phyloP scores from a whole-genome alignment of 2,113 vertebrate genomes.

The Willisornis vidua region DNA sequence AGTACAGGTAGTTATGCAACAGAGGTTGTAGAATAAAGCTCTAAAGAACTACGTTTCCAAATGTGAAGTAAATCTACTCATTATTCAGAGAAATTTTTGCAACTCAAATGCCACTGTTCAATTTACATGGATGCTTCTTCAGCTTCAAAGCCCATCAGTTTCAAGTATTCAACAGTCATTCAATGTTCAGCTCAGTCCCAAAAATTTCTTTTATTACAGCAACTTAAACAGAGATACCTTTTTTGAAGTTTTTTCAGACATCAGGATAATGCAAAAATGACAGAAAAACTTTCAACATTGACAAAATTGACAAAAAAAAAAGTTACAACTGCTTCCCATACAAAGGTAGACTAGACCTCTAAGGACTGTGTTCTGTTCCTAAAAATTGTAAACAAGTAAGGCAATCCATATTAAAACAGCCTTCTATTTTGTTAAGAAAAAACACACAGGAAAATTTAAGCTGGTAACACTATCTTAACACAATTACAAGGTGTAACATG shows the following conservation, averaged over 20 bases:
- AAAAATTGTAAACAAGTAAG: slow-evolving; percentile 37
- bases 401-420: slow-evolving; percentile 51
- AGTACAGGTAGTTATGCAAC: not conserved
- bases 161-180: not conserved
- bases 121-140: not conserved
- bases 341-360: not conserved
- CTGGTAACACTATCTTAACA: slow-evolving; percentile 70
- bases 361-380: not conserved
- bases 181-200: not conserved
- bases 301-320: not conserved
- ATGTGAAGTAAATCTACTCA: not conserved
- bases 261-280: not conserved
- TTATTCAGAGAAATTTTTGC: not conserved
- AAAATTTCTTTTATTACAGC: not conserved
- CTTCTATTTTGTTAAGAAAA: slow-evolving; percentile 70
- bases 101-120: not conserved
- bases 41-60: not conserved
- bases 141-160: not conserved
- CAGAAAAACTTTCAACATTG: not conserved
- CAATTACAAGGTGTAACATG: slow-evolving; percentile 44
- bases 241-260: not conserved
- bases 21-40: not conserved
- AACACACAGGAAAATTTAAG: slow-evolving; percentile 43
- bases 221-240: not conserved
- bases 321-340: not conserved